Base-by-base conservation (phyloP, 2,113 vertebrate species). In the Promerops cafer region DNA sequence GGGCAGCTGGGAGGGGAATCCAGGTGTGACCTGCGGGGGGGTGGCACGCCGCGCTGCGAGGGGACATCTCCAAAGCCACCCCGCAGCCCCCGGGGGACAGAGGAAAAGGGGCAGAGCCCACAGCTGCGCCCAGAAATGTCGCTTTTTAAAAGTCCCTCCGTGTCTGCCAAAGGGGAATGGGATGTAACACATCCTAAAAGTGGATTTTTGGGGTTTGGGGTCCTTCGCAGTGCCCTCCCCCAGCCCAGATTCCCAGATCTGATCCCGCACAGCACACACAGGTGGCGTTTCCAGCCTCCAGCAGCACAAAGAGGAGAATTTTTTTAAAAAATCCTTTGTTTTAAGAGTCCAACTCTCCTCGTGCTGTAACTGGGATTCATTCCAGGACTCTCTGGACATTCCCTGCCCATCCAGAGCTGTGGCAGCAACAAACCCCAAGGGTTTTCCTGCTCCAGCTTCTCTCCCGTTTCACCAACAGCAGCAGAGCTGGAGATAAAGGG, bases 91-190 rank as follows among this genome's bases (percentile, higher is more conserved):
- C 13, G 2, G 2, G 70, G 83, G 93, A 78, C 20, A 2, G 6
- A 3, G 59, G 40, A n/a, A 10, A 15, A 61, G 65, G 69, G 65
- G 10, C 89, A 57, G 56, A 64, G 7, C 85, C 21, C 47, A 1
- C 13, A 19, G 83, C 4, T 28, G 35, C 44, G 37, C 79, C 83
- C 89, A 74, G 66, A 47, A 88, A 39, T 30, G 7, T 0, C 1
- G 0, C 24, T 8, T 49, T 26, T 26, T 3, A 1, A 17, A 72
- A 23, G 10, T 1, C 16, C 40, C 53, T 70, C 20, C 3, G 0
- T 1, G 1, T 2, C 33, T 65, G 63, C 81, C 81, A 4, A 16
- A 35, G 65, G 28, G 44, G 16, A 1, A 1, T 1, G 33, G 23
- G 85, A 12, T 30, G 68, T 1, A 13, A n/a, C 12, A 1, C 2